phyloP scores from a whole-genome alignment of 1,140 invertebrate species.

The Chlorops oryzae region DNA sequence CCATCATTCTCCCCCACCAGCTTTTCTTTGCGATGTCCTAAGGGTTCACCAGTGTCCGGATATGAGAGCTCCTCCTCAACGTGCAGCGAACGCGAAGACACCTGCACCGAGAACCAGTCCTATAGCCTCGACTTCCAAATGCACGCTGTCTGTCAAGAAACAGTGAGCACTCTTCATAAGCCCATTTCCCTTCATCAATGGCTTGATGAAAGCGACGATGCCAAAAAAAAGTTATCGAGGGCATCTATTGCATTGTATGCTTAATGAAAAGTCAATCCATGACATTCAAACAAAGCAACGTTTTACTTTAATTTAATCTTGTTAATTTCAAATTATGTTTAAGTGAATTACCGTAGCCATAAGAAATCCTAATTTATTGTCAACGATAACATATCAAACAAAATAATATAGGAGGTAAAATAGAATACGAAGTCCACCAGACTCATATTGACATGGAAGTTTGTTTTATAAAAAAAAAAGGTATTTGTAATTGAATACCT shows the following conservation, averaged over 20 bases:
- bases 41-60: conserved; percentile 42
- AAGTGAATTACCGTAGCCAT: too few relatives aligned
- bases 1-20: conserved; percentile 31
- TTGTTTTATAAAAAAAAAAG: too few relatives aligned
- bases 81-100: conserved; percentile 32
- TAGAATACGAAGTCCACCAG: too few relatives aligned
- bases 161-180: conserved; percentile 28
- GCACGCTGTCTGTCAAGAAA: conserved; percentile 51
- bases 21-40: conserved; percentile 40
- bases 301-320: too few relatives aligned
- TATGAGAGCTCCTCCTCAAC: conserved; percentile 46
- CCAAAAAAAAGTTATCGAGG: conserved; percentile 18
- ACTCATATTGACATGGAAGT: too few relatives aligned
- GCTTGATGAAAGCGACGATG: conserved; percentile 10
- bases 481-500: too few relatives aligned
- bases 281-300: too few relatives aligned
- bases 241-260: conserved; percentile 23
- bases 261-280: too few relatives aligned
- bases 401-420: too few relatives aligned
- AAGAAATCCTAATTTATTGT: too few relatives aligned
- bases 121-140: conserved; percentile 53
- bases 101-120: conserved; percentile 16
- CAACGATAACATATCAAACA: too few relatives aligned
- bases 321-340: too few relatives aligned
- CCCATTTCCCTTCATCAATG: conserved; percentile 23